A percentile compares a stretch with the other conserved stretches of the same genome.
These are phyloP conservation scores for Neolamprologus modestus DNA, from an alignment of 2,113 vertebrate species.

Conservation along the genomic window DNA sequence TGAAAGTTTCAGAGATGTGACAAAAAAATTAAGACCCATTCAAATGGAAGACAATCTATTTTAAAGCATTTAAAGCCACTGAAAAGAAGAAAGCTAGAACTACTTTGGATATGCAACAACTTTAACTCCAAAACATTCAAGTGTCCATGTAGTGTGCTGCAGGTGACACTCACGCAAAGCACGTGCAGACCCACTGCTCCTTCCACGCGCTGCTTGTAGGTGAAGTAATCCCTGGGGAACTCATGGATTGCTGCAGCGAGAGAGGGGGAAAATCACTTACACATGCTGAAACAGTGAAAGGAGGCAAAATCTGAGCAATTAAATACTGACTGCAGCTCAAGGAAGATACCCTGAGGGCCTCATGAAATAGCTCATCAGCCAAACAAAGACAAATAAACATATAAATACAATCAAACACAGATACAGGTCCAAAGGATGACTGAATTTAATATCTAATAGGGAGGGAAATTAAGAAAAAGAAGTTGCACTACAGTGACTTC, in stretches of 20 bases:
- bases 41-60: neutral
- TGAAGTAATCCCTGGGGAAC: constrained; percentile 91
- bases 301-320: neutral
- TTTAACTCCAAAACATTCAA: neutral
- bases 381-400: neutral
- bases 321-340: neutral
- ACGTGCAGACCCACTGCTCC: constrained; percentile 89
- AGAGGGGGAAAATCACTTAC: neutral
- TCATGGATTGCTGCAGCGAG: constrained; percentile 82
- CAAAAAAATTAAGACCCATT: neutral
- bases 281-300: neutral
- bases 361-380: neutral
- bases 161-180: constrained; percentile 83
- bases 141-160: neutral
- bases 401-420: neutral
- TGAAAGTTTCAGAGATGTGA: neutral
- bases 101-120: neutral
- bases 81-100: neutral
- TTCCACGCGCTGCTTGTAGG: constrained; percentile 79
- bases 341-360: neutral
- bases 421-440: neutral
- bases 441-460: neutral
- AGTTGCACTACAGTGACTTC: neutral
- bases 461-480: neutral
- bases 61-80: neutral